Base-by-base conservation (phyloP, 2,888 invertebrate genomes). In the Chromoteleia sp. region DNA sequence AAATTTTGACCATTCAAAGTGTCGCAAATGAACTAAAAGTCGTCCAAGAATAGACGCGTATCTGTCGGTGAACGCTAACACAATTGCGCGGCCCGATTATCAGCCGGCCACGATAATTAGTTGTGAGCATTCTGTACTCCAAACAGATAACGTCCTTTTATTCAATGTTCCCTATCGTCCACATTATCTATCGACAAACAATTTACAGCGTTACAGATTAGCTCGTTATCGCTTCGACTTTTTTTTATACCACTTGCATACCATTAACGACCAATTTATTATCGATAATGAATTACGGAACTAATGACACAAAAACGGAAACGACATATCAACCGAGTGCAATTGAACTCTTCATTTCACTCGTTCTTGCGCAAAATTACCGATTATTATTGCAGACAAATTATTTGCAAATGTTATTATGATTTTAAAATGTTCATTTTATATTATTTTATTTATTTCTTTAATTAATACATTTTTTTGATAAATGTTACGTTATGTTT, bases 71-170 rank as follows among this genome's bases (percentile, higher is more conserved):
- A 81, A 79, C 74, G 61, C 70, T 76, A 71, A 74, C 74, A 77
- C 82, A 81, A 80, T 85, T 79, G 65, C 73, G 58, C 79, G 80
- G 79, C 59, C 73, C 77, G 81, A 83, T 85, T 84, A 84, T 85
- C 83, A 73, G 54, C 25, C 63, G 63, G 74, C 30, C 25, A 56
- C 76, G 79, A 81, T 80, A 84, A 86, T 86, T 83, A 85, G 77
- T 77, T 65, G 68, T 48, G 54, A 54, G 63, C 70, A 65, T 79
- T 70, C 68, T 76, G 50, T 36, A 45, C 58, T 73, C 73, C 70
- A 21, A 58, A 59, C 70, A 63, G 43, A 63, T 59, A 65, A 48
- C 56, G 58, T 59, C 45, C 48, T 58, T 76, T 76, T 54, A 65
- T 56, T 63, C 70, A 59, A 39, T 63, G 61, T 71, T 70, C 56